Base-by-base conservation (phyloP, 2,888 invertebrate species). In the Gonocerus acuteangulatus region DNA sequence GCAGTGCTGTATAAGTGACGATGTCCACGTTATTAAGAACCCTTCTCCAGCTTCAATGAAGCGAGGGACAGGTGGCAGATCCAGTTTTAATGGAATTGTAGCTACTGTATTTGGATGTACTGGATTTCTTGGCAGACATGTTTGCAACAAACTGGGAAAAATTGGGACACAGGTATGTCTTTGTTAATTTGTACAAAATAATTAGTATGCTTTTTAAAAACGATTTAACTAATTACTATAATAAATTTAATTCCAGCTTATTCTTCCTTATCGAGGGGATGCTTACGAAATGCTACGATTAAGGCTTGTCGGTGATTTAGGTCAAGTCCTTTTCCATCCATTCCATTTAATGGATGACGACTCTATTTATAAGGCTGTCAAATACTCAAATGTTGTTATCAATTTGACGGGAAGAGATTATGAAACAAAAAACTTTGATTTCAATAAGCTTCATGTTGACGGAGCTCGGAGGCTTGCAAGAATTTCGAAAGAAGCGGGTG, bases 61-160 rank as follows among this genome's bases (percentile, higher is more conserved):
- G 73, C 79, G 87, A 66, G 93, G 92, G 23, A 89, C 91, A 18
- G 93, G 92, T 13, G 97, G 96, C 16, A 84, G 99, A 34, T 88
- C 89, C 68, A 96, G 95, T 71, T 99, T 97, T 74, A 97, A 89
- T 76, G 99, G 99, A 0, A 80, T 90, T 60, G 94, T 97, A 1
- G 94, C 92, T n/a, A 99, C 99, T n/a, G 89, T 99, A 1, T 96
- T 97, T 74, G 97, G 97, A 56, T 83, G 84, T 60, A 85, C 86
- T 34, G 97, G 97, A 1, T 93, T 92, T 71, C 76, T 96, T 1
- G 99, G 97, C 0, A 80, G 84, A 67, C 86, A 87, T 77, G 82
- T 97, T 15, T 86, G 89, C 73, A 95, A 94, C 73, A 84, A 86
- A 71, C 78, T 99, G 59, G 97, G 95, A 70, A 92, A 88, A 76